phyloP scores from a whole-genome alignment of 2,888 invertebrate genomes.

The Pollenia angustigena region DNA sequence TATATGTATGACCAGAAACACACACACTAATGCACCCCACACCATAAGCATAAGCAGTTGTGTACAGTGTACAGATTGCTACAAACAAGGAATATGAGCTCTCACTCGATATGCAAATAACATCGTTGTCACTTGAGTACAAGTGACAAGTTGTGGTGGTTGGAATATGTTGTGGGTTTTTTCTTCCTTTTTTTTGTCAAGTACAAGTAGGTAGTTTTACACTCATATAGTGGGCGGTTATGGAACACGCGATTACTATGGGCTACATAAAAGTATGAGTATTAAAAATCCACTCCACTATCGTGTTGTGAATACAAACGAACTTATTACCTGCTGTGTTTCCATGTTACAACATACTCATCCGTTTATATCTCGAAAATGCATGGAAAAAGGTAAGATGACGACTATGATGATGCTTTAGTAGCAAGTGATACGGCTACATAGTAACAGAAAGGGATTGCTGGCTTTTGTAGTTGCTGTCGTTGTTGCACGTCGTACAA shows the following conservation, averaged over 20 bases:
- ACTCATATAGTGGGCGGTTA: slow-evolving; percentile 76
- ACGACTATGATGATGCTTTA: slow-evolving; percentile 61
- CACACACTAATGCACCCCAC: not conserved
- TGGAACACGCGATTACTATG: slow-evolving; percentile 74
- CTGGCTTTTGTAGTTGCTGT: not conserved
- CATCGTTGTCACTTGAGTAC: slow-evolving; percentile 71
- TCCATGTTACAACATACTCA: slow-evolving; percentile 58
- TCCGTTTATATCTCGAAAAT: slow-evolving; percentile 29
- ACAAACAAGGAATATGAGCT: slow-evolving; percentile 67
- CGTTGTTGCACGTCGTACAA: slow-evolving; percentile 50
- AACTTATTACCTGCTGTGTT: slow-evolving; percentile 70
- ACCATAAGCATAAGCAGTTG: not conserved
- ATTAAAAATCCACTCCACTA: slow-evolving; percentile 62
- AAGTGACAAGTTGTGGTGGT: slow-evolving; percentile 69
- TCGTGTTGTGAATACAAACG: slow-evolving; percentile 64
- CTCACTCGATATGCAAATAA: slow-evolving; percentile 72
- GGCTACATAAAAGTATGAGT: slow-evolving; percentile 47
- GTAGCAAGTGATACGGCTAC: slow-evolving; percentile 68
- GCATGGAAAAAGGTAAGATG: slow-evolving; percentile 43
- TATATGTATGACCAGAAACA: slow-evolving; percentile 34
- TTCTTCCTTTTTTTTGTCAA: slow-evolving; percentile 37
- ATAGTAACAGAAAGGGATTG: slow-evolving; percentile 36
- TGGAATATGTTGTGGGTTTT: slow-evolving; percentile 66
- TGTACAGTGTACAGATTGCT: slow-evolving; percentile 51
- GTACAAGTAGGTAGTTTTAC: slow-evolving; percentile 65